Evolutionary conservation across 2,797 vertebrate genomes (phyloP).

Genomic region (Tauraco hartlaubi): DNA sequence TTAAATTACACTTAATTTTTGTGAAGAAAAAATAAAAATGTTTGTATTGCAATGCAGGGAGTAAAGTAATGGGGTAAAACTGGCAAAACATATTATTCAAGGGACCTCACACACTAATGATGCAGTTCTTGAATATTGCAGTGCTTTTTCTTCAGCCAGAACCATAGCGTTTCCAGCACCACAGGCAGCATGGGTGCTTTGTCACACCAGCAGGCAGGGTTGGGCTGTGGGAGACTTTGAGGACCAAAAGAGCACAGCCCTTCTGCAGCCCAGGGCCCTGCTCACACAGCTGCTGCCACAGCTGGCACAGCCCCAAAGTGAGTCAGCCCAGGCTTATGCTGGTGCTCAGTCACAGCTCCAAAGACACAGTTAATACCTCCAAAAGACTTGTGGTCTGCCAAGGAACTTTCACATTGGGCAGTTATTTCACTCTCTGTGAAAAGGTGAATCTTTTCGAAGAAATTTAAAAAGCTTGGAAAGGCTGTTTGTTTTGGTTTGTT

Average conservation of each 20-base stretch:
- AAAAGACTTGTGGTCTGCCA: not conserved
- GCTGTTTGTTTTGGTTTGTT: not conserved
- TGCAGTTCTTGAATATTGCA: not conserved
- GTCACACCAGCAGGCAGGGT: not conserved
- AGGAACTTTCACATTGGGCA: not conserved
- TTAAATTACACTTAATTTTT: not conserved
- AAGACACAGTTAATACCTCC: too few species aligned
- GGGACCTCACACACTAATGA: not conserved
- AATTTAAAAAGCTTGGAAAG: not conserved
- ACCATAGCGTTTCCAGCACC: too few species aligned
- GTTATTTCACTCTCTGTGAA: not conserved
- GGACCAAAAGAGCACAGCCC: not conserved
- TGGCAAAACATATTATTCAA: not conserved
- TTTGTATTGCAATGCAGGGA: not conserved
- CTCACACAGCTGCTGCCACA: not conserved
- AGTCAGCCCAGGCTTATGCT: not conserved
- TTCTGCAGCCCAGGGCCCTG: not conserved
- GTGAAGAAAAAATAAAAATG: not conserved
- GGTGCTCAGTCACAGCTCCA: not conserved
- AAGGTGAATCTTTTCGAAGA: not conserved
- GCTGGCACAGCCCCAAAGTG: not conserved
- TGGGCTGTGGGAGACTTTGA: rapidly evolving
- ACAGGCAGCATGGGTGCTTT: not conserved
- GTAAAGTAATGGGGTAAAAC: not conserved
- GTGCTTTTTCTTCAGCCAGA: not conserved